Percentiles rank a stretch among this genome's conserved stretches.
Evolutionary conservation across 2,113 vertebrate genomes (phyloP).

Genomic region (Thunnus thynnus): DNA sequence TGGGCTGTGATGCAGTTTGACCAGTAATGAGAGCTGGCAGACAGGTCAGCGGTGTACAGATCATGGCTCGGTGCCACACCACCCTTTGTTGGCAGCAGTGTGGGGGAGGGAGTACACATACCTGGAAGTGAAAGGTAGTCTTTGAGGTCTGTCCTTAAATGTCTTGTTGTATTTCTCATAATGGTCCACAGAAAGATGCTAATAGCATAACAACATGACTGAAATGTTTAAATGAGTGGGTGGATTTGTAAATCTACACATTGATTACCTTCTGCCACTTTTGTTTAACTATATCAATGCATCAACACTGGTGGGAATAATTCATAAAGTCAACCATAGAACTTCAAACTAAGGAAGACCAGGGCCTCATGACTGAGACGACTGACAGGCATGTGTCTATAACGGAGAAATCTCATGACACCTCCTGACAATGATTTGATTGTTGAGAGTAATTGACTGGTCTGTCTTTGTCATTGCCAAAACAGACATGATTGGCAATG

Average conservation of each 20-base stretch:
- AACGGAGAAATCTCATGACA: conserved; percentile 18
- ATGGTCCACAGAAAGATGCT: not conserved
- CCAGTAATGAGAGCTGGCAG: conserved; percentile 64
- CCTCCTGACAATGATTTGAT: not conserved
- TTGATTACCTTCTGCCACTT: not conserved
- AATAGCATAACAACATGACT: not conserved
- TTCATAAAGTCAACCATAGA: not conserved
- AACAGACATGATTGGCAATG: conserved; percentile 8
- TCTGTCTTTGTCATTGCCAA: not conserved
- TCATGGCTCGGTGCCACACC: conserved; percentile 20
- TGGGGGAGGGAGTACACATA: not conserved
- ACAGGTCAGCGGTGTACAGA: conserved; percentile 36
- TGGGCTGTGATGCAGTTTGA: conserved; percentile 39
- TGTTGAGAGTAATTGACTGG: not conserved
- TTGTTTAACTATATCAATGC: not conserved
- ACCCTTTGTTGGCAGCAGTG: conserved; percentile 9
- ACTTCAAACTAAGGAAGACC: not conserved
- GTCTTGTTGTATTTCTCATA: not conserved
- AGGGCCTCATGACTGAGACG: not conserved
- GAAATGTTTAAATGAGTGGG: not conserved
- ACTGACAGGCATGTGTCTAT: not conserved
- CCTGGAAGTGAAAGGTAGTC: not conserved
- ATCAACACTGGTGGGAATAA: not conserved
- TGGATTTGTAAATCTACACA: not conserved
- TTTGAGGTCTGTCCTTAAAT: not conserved